These are phyloP conservation scores for Pardosa pseudoannulata DNA, from an alignment of 2,888 invertebrate species.

Conservation along the genomic window DNA sequence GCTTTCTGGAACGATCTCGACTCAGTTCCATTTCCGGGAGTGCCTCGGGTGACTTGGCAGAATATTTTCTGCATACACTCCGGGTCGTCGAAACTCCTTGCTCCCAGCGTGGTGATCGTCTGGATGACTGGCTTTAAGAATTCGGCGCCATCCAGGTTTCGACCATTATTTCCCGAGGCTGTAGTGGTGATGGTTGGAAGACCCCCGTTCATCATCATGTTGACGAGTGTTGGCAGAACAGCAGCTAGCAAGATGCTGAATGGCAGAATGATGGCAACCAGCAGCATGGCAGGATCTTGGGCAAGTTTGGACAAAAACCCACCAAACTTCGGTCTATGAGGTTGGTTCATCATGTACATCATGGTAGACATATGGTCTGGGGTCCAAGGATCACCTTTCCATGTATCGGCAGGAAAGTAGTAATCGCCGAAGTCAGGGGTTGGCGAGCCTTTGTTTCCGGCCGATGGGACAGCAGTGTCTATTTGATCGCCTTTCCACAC, in stretches of 20 bases:
- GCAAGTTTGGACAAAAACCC: slow-evolving; percentile 26
- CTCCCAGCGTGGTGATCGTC: slow-evolving; percentile 40
- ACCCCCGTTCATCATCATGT: slow-evolving; percentile 55
- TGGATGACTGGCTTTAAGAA: slow-evolving; percentile 44
- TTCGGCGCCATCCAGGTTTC: not conserved
- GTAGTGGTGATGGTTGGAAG: slow-evolving; percentile 52
- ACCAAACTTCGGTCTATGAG: slow-evolving; percentile 23
- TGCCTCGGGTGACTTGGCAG: slow-evolving; percentile 58
- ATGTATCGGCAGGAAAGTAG: slow-evolving; percentile 27
- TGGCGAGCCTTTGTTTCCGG: slow-evolving; percentile 16
- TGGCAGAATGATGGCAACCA: slow-evolving; percentile 40
- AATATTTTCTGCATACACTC: slow-evolving; percentile 61
- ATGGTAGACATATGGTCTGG: slow-evolving; percentile 36
- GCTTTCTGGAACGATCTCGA: slow-evolving; percentile 44
- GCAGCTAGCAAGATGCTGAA: slow-evolving; percentile 56
- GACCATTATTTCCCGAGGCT: slow-evolving; percentile 31
- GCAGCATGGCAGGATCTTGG: slow-evolving; percentile 36
- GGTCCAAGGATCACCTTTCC: slow-evolving; percentile 47
- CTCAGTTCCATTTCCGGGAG: slow-evolving; percentile 17
- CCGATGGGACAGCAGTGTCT: not conserved
- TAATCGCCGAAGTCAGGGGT: slow-evolving; percentile 28
- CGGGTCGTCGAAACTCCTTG: slow-evolving; percentile 46
- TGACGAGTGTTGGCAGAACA: slow-evolving; percentile 49
- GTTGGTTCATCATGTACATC: slow-evolving; percentile 27
- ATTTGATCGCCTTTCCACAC: slow-evolving; percentile 60